Evolutionary conservation across 2,888 invertebrate genomes (phyloP).

Genomic region (Meiosimyza platycephala): DNA sequence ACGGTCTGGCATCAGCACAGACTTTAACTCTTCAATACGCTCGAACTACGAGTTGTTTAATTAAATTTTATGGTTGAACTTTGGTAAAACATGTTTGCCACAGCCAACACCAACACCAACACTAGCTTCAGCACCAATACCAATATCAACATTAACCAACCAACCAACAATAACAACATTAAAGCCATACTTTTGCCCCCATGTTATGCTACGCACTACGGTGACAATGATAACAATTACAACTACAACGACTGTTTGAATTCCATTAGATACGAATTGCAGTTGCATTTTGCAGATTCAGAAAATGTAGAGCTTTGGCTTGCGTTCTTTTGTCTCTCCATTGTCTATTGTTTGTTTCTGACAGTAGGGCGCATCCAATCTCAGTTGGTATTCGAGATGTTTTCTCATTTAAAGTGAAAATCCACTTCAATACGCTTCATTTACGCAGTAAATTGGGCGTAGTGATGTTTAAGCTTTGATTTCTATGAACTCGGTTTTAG

Average conservation of each 20-base stretch:
- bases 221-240: too few relatives aligned
- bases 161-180: background rate
- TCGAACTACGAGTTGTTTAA: background rate
- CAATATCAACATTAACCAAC: background rate
- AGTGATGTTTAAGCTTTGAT: too few relatives aligned
- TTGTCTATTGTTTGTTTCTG: too few relatives aligned
- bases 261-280: background rate
- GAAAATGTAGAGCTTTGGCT: background rate
- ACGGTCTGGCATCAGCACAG: too few relatives aligned
- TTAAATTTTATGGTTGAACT: conserved; percentile 23
- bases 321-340: background rate
- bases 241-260: background rate
- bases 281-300: conserved; percentile 9
- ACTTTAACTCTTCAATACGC: too few relatives aligned
- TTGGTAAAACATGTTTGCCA: conserved; percentile 17
- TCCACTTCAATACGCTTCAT: conserved; percentile 21
- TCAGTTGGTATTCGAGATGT: conserved; percentile 17
- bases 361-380: too few relatives aligned
- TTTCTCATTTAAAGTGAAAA: conserved; percentile 7
- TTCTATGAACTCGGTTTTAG: too few relatives aligned
- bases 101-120: background rate
- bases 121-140: background rate
- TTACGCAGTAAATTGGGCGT: background rate
- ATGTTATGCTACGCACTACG: too few relatives aligned
- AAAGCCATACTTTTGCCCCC: too few relatives aligned